Base-by-base conservation (phyloP, 2,113 vertebrate genomes). In the Lampris incognitus region DNA sequence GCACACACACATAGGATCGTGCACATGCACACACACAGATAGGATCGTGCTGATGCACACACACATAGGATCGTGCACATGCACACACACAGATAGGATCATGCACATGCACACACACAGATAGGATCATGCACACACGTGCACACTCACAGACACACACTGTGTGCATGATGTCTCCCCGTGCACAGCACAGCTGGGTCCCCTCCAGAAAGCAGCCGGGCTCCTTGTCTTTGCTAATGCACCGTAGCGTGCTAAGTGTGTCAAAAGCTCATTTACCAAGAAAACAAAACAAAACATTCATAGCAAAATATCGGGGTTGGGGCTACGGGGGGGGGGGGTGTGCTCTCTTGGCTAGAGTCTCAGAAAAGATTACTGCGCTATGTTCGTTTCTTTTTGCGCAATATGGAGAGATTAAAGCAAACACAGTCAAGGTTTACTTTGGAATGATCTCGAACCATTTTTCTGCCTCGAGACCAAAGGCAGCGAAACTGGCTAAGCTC, bases 371-470 rank as follows among this genome's bases (percentile, higher is more conserved):
- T 79, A 87, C 81, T 78, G 44, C 24, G 68, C 85, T 54, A 66
- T 80, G 78, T 80, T 87, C 5, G 40, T 7, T 54, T 42, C 60
- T 82, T 69, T 79, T 51, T 62, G 66, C 9, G 52, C 78, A 82
- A 85, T 86, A 76, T 62, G 57, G 49, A 67, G 65, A 83, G 83
- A 87, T 86, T 77, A 82, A 86, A 86, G 79, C 78, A 84, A 88
- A 89, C 82, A 83, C 69, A 74, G 85, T 46, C 70, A 10, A 36
- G 70, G 78, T 91, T 91, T 84, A 84, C 85, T 89, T 82, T 79
- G 88, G 86, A 85, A 66, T 86, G 89, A 91, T 89, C 87, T 81
- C 48, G n/a, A 82, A 69, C 76, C 72, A 40, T 79, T 87, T 86
- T 76, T 78, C 62, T 54, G 78, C 82, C 77, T 77, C 55, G 6